These are phyloP conservation scores for Planococcus citri DNA, from an alignment of 1,140 invertebrate species.

Conservation along the genomic window DNA sequence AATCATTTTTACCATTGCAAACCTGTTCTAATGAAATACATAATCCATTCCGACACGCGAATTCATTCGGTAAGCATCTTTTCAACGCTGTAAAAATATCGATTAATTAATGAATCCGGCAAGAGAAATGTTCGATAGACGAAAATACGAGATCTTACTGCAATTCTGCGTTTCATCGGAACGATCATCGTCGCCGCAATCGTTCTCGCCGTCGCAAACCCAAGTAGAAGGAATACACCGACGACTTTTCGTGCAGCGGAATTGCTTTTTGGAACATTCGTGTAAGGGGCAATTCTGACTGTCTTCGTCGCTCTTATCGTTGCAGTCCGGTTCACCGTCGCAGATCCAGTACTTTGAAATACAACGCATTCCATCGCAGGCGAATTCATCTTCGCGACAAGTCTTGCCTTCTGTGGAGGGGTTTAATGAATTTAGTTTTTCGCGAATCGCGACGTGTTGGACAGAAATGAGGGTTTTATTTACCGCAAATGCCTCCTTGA, in stretches of 20 bases:
- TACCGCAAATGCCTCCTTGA: neutral
- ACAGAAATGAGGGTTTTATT: too few species aligned
- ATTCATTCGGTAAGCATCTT: slow-evolving; percentile 32
- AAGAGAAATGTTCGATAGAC: neutral
- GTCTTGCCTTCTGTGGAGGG: slow-evolving; percentile 26
- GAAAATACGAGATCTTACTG: slow-evolving; percentile 26
- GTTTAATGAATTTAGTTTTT: neutral
- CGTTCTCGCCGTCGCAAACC: slow-evolving; percentile 61
- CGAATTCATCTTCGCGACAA: slow-evolving; percentile 24
- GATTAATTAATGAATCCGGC: neutral
- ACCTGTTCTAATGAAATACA: slow-evolving; percentile 36
- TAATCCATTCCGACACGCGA: slow-evolving; percentile 34
- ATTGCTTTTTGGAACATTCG: slow-evolving; percentile 31
- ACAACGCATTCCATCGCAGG: slow-evolving; percentile 40
- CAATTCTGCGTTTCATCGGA: slow-evolving; percentile 58
- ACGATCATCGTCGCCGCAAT: slow-evolving; percentile 55
- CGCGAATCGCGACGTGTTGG: neutral
- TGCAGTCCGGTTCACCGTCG: slow-evolving; percentile 37
- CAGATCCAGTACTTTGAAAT: slow-evolving; percentile 39
- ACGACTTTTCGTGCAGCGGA: slow-evolving; percentile 31
- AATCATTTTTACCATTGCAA: slow-evolving; percentile 51
- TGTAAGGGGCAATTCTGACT: slow-evolving; percentile 30
- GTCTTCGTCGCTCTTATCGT: slow-evolving; percentile 35
- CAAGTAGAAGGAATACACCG: slow-evolving; percentile 68
- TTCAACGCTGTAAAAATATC: neutral